Evolutionary conservation across 1,140 invertebrate genomes (phyloP), one percentile per base, ranked within the genome.

Genomic region (Laodelphax striatellus): DNA sequence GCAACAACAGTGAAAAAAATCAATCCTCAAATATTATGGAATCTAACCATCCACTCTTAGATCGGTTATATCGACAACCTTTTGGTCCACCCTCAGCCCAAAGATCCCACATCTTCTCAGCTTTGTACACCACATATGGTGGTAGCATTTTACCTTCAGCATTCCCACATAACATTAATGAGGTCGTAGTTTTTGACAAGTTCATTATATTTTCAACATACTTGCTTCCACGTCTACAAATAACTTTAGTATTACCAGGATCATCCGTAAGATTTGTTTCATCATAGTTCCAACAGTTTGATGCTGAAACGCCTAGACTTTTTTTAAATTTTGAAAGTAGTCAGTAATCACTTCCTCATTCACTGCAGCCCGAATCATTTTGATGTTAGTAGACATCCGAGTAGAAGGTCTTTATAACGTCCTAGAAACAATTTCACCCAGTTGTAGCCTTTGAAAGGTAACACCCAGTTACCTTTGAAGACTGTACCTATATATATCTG

Each of bases 231-330:
- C 57, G 43, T 55, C 44, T 46, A 6, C 38, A 38, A 52, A 64
- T 59, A 50, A 60, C 50, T 31, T 62, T 61, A 68, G 61, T 68
- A 55, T 16, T 62, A 63, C 72, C 69, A 11, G 60, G 61, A 65
- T 76, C 67, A 61, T 74, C 73, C 0, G 58, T 63, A 6, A 73
- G 60, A 65, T 76, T 75, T 10, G 73, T 76, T 64, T 74, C 70
- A 62, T 76, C 74, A 63, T 70, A 76, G 62, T 76, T 76, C 1
- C 71, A 55, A 19, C 75, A 70, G 56, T 70, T 65, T 24, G 58
- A n/a, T 17, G 68, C 64, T 42, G 69, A 69, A 28, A 72, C 65
- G 59, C 28, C 38, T 28, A 59, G 16, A 19, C n/a, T 55, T 52
- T 65, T 54, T 22, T 43, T 66, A 64, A 67, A 11, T 60, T 61